These are phyloP conservation scores for Lateolabrax maculatus DNA, from an alignment of 2,797 vertebrate species.

Conservation along the genomic window DNA sequence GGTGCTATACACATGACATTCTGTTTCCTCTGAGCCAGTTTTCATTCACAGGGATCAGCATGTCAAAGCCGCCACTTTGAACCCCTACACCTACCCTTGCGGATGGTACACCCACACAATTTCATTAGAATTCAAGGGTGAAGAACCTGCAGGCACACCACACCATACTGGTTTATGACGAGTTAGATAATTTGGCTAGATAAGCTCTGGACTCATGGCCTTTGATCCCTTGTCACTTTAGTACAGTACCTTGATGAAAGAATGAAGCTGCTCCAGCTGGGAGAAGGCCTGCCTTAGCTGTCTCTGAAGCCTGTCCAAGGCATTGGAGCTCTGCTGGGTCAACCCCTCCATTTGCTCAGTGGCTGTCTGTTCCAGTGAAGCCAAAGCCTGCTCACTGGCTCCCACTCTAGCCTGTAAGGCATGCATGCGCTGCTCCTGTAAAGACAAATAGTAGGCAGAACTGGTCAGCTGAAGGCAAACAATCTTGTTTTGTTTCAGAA, in stretches of 20 bases:
- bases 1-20: not conserved
- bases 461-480: slow-evolving; percentile 40
- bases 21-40: not conserved
- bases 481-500: slow-evolving; percentile 18
- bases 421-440: slow-evolving; percentile 86
- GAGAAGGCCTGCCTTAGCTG: slow-evolving; percentile 83
- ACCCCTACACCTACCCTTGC: not conserved
- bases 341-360: slow-evolving; percentile 89
- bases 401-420: slow-evolving; percentile 84
- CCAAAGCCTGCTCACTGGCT: slow-evolving; percentile 85
- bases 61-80: not conserved
- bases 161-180: slow-evolving; percentile 10
- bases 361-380: slow-evolving; percentile 87
- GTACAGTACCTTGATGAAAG: slow-evolving; percentile 91
- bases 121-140: slow-evolving; percentile 13
- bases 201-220: slow-evolving; percentile 7
- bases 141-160: slow-evolving; percentile 21
- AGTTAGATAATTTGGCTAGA: slow-evolving; percentile 12
- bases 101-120: not conserved
- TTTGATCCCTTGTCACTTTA: slow-evolving; percentile 11
- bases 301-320: slow-evolving; percentile 87
- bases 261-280: slow-evolving; percentile 88
- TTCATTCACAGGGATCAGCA: slow-evolving; percentile 3
- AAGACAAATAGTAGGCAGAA: slow-evolving; percentile 39
- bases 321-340: slow-evolving; percentile 88